phyloP scores from a whole-genome alignment of 2,888 invertebrate genomes.

The Cheilosia impressa region DNA sequence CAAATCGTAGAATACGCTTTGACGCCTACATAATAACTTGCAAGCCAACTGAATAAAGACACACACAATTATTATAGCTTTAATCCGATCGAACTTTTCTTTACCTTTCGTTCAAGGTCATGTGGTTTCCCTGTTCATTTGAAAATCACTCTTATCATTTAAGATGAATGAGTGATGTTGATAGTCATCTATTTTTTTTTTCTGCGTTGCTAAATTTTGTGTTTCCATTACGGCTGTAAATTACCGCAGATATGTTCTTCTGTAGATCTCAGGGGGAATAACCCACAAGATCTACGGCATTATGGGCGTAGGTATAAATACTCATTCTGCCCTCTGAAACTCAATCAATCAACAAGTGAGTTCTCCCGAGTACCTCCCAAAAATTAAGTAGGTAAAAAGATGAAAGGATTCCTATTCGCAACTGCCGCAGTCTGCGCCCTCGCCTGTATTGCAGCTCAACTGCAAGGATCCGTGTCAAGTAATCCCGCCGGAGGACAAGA shows the following conservation, averaged over 20 bases:
- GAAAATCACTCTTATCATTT: neutral
- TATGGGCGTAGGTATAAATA: slow-evolving; percentile 3
- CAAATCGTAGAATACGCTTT: no score
- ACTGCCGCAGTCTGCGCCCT: neutral
- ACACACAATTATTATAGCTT: no score
- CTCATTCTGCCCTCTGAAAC: neutral
- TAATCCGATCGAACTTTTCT: no score
- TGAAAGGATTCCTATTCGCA: slow-evolving; percentile 10
- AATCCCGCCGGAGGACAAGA: slow-evolving; percentile 78
- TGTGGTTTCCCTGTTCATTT: no score
- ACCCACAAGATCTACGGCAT: neutral
- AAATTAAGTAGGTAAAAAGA: neutral
- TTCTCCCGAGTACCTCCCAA: neutral
- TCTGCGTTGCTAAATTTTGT: neutral
- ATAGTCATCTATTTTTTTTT: neutral
- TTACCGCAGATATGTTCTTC: neutral
- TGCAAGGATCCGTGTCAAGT: slow-evolving; percentile 69
- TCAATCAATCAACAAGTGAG: neutral
- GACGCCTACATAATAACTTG: no score
- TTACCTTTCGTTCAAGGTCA: no score
- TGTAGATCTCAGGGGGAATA: neutral
- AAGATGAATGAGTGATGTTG: neutral
- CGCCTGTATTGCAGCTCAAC: slow-evolving; percentile 36
- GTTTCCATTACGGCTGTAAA: neutral
- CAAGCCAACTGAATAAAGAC: no score